Evolutionary conservation across 2,888 invertebrate genomes (phyloP), one percentile per base, ranked within the genome.

Genomic region (Mythimna lalbum): DNA sequence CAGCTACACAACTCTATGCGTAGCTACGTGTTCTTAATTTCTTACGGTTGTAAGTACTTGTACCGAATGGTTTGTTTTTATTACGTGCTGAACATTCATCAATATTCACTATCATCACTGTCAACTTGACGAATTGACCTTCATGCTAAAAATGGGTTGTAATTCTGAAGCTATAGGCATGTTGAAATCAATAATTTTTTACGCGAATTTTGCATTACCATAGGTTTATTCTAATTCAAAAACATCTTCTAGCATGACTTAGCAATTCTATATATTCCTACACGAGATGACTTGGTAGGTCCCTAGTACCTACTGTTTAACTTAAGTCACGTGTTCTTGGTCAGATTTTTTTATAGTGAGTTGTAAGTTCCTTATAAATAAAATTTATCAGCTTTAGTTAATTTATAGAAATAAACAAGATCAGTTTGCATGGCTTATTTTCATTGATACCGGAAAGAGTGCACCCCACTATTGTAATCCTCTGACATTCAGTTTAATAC

Each of bases 101-200:
- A 49, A 23, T 63, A 71, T 74, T 72, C 55, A 76, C 56, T 23
- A 74, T 55, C 36, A 43, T 19, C 23, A 68, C 50, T 57, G 50
- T 52, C 49, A 76, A 50, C 33, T 50, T 73, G 69, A 68, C 49
- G 69, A 50, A 27, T 50, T 73, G 69, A 68, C 69, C 56, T 67
- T 68, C 57, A 43, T 33, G 43, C 50, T 57, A 52, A 68, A 67
- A 52, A 43, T 57, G 17, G 19, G 33, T 27, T 72, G 50, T 23
- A 65, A 21, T 33, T 50, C 12, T 47, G 14, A 47, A 50, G 2
- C 33, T 57, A 57, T 27, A 52, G 27, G 19, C 14, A 33, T 57
- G 31, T 27, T 31, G n/a, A 56, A 65, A 75, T 50, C 17, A 66
- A 66, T 33, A 1, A 23, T n/a, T 50, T 65, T 56, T 56, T n/a